Evolutionary conservation across 1,140 invertebrate species (phyloP).

Genomic region (Sinonovacula constricta): DNA sequence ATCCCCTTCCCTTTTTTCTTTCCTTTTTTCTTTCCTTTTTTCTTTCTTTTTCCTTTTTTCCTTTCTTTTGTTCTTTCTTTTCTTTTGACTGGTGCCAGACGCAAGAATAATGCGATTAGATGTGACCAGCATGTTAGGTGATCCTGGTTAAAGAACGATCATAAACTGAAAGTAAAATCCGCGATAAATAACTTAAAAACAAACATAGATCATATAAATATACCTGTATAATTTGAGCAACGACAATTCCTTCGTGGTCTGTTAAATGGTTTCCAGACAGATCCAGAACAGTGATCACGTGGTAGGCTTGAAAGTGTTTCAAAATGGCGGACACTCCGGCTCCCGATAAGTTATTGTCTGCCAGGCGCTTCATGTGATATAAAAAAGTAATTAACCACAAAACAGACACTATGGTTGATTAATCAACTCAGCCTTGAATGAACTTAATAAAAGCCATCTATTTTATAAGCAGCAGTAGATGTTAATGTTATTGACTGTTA

Average conservation of each 20-base stretch:
- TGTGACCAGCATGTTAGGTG: no score
- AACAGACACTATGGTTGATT: neutral
- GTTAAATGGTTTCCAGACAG: constrained; percentile 37
- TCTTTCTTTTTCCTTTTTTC: neutral
- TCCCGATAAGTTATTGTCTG: constrained; percentile 33
- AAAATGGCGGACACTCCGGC: neutral
- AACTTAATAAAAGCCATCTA: neutral
- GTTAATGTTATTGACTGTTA: neutral
- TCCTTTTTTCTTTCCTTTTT: neutral
- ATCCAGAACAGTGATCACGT: constrained; percentile 36
- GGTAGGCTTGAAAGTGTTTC: constrained; percentile 20
- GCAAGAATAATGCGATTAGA: no score
- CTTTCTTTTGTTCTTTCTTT: neutral
- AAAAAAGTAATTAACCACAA: neutral
- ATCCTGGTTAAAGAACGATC: no score
- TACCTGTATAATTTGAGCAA: constrained; percentile 40
- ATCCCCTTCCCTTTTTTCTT: constrained; percentile 30
- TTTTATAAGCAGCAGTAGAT: neutral
- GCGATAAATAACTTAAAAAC: no score
- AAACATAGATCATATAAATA: no score
- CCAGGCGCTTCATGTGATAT: constrained; percentile 23
- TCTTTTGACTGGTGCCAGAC: no score
- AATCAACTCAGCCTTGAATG: neutral
- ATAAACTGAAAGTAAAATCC: no score
- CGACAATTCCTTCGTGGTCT: constrained; percentile 17